phyloP scores from a whole-genome alignment of 2,888 invertebrate genomes.

The Cephus rjabovi region DNA sequence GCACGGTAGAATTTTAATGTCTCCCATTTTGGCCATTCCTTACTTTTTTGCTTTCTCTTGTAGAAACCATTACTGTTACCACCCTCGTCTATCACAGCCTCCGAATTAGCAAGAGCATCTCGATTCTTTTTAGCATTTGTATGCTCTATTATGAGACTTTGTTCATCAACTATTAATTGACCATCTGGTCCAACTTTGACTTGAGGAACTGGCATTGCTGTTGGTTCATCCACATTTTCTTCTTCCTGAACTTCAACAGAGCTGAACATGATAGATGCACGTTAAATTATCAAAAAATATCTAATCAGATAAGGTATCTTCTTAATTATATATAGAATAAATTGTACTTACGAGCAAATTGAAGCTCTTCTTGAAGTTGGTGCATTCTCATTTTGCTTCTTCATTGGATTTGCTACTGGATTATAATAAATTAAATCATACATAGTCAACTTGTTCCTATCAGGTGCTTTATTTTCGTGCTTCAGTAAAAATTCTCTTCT shows the following conservation, averaged over 20 bases:
- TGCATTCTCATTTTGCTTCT: conserved; percentile 36
- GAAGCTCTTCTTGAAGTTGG: conserved; percentile 28
- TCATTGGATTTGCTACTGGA: conserved; percentile 82
- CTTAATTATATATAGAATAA: conserved; percentile 7
- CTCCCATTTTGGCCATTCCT: conserved; percentile 82
- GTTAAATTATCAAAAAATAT: neutral
- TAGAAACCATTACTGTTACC: conserved; percentile 73
- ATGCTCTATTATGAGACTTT: conserved; percentile 84
- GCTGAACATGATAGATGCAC: conserved; percentile 20
- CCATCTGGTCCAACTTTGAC: conserved; percentile 89
- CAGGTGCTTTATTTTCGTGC: conserved; percentile 69
- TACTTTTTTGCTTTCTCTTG: conserved; percentile 75
- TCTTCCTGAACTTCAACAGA: conserved; percentile 49
- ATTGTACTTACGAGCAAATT: conserved; percentile 48
- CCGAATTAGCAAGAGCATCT: conserved; percentile 74
- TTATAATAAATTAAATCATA: conserved; percentile 94
- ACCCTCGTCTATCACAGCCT: conserved; percentile 76
- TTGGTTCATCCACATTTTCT: conserved; percentile 57
- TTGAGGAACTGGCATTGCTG: conserved; percentile 79
- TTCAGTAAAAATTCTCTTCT: conserved; percentile 69
- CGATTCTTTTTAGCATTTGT: conserved; percentile 73
- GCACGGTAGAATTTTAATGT: conserved; percentile 93
- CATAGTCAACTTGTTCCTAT: conserved; percentile 84
- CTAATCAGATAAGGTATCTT: neutral
- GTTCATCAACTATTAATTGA: conserved; percentile 85